Base-by-base conservation (phyloP, 2,888 invertebrate species). In the Cataglyphis albicans region DNA sequence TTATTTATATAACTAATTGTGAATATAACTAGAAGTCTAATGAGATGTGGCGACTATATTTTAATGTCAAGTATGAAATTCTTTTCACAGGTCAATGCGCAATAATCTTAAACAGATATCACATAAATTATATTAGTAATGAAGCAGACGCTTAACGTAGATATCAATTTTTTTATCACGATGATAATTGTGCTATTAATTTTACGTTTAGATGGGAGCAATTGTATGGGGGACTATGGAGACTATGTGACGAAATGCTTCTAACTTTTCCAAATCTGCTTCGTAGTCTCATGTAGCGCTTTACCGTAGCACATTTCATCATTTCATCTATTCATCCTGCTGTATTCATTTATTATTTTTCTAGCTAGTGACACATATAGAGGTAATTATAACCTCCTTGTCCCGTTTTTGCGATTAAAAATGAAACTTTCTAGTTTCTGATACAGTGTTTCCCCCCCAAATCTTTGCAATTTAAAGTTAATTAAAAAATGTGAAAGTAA, bases 241-340 rank as follows among this genome's bases (percentile, higher is more conserved):
- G 91, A 93, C 91, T 91, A 92, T 91, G 88, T 91, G 90, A 92
- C 90, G 87, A 93, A 93, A 93, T 92, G 93, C 93, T 94, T 93
- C 91, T 93, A 93, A 93, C 90, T 88, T 90, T 91, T 93, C 92
- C 91, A 92, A 91, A 91, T 90, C 92, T 89, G 94, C 94, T 94
- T 94, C 93, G 93, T 94, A 94, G 94, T 91, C 89, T 92, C 91
- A 93, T 90, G 90, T 94, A 94, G 94, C 89, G 93, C 94, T 94
- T 94, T 93, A 87, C 82, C 91, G 38, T 70, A 92, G 91, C 92
- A 89, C 92, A 91, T 90, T 59, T 70, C 91, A 91, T 87, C 90
- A 90, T 86, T 48, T 92, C 92, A 92, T 92, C 90, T 88, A 91
- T 89, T 92, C 93, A 93, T 92, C 92, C 92, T 84, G 92, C 92